These are phyloP conservation scores for Cyaniris semiargus DNA, from an alignment of 2,888 invertebrate species.

Conservation along the genomic window DNA sequence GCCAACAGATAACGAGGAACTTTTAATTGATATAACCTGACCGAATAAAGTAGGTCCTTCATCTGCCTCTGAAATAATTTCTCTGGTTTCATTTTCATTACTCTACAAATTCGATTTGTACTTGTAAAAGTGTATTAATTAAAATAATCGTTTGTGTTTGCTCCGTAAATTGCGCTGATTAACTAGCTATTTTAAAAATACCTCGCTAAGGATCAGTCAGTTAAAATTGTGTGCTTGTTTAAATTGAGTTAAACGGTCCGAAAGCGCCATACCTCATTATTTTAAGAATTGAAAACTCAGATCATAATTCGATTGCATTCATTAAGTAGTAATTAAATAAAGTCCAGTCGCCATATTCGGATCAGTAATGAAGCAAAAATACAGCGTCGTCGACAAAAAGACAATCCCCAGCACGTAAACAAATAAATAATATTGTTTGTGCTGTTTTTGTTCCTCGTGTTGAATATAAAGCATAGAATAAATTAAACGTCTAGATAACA, in stretches of 20 bases:
- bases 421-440: conserved; percentile 13
- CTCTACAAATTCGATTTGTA: background rate
- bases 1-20: too few species aligned
- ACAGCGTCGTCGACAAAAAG: conserved; percentile 20
- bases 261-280: conserved; percentile 35
- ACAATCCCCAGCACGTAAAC: conserved; percentile 3
- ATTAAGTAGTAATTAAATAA: conserved; percentile 71
- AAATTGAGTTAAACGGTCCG: background rate
- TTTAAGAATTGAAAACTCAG: conserved; percentile 57
- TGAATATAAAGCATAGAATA: background rate
- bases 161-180: background rate
- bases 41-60: too few species aligned
- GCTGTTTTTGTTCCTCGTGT: conserved; percentile 1
- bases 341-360: conserved; percentile 63
- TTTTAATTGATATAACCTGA: too few species aligned
- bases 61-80: too few species aligned
- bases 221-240: background rate
- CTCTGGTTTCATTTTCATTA: too few species aligned
- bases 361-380: conserved; percentile 51
- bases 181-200: conserved; percentile 16
- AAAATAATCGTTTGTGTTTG: background rate
- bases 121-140: background rate
- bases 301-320: conserved; percentile 67
- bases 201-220: background rate
- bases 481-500: conserved; percentile 4